A percentile compares a stretch with the other conserved stretches of the same genome.
Conservation (phyloP, 2,888 invertebrate genomes). For the Erebia epiphron region DNA sequence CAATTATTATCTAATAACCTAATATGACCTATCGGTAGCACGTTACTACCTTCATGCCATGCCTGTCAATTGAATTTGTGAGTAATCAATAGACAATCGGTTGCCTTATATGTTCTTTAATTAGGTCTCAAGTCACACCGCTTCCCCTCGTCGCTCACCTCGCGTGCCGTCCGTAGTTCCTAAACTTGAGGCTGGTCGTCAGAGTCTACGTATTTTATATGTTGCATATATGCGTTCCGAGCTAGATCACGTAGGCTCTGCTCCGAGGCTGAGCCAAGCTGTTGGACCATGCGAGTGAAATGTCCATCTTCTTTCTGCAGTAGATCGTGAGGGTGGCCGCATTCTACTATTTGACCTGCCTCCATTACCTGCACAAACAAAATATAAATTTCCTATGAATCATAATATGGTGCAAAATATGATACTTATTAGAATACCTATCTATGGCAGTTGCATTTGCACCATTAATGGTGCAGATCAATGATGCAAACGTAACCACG, state of each 20-base stretch:
- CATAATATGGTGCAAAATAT: no score
- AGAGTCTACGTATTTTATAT: constrained; percentile 74
- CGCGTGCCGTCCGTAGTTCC: not conserved
- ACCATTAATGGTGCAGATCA: no score
- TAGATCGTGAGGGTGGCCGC: constrained; percentile 87
- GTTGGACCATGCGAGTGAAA: constrained; percentile 84
- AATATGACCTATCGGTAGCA: no score
- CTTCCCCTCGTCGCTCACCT: not conserved
- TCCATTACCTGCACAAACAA: constrained; percentile 78
- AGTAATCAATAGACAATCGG: no score
- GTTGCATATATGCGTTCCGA: constrained; percentile 60
- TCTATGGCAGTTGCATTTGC: no score
- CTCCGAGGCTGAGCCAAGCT: constrained; percentile 82
- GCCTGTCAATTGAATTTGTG: no score
- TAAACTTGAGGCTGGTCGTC: constrained; percentile 54
- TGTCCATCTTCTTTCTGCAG: constrained; percentile 80
- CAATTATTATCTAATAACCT: no score
- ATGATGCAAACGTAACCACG: no score
- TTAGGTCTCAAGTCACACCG: not conserved
- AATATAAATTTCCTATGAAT: not conserved
- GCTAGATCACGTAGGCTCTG: constrained; percentile 72
- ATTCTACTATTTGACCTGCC: constrained; percentile 86
- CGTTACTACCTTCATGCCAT: no score
- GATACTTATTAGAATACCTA: no score
- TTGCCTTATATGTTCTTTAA: not conserved